These are phyloP conservation scores for Crioceris asparagi DNA, from an alignment of 2,888 invertebrate genomes.

Conservation along the genomic window DNA sequence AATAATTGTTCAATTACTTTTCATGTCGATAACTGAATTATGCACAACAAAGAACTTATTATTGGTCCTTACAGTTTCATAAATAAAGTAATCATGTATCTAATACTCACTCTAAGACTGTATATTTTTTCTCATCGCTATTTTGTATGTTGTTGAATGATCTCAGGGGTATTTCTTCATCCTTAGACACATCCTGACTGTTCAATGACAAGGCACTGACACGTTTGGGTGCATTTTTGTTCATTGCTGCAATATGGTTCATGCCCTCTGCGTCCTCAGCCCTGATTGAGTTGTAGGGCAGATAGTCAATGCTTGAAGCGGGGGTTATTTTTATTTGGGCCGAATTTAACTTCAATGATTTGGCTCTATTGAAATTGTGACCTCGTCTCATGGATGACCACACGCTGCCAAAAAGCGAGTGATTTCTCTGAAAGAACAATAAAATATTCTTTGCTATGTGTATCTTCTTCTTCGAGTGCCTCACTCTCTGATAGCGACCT, in stretches of 20 bases:
- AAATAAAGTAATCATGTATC: too few relatives aligned
- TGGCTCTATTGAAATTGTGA: constrained; percentile 50
- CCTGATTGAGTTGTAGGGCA: constrained; percentile 48
- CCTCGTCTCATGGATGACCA: constrained; percentile 85
- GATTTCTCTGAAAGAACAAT: constrained; percentile 68
- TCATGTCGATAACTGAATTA: too few relatives aligned
- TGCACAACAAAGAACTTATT: too few relatives aligned
- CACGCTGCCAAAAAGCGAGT: constrained; percentile 90
- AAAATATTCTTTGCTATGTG: too few relatives aligned
- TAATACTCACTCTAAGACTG: constrained; percentile 66
- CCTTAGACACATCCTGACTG: constrained; percentile 35
- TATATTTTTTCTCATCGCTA: constrained; percentile 56
- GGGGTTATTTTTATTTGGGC: constrained; percentile 41
- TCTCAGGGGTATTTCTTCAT: constrained; percentile 67
- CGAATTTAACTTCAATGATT: constrained; percentile 48
- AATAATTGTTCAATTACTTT: too few relatives aligned
- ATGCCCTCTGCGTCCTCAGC: constrained; percentile 44
- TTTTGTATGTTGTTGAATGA: constrained; percentile 55
- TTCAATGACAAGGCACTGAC: constrained; percentile 32
- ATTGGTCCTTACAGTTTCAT: too few relatives aligned
- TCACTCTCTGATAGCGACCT: too few relatives aligned
- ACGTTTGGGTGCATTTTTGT: constrained; percentile 36
- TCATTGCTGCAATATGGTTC: constrained; percentile 46
- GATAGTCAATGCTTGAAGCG: constrained; percentile 41
- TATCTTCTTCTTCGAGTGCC: too few relatives aligned